Evolutionary conservation across 2,113 vertebrate species (phyloP).

Genomic region (Peromyscus maniculatus): DNA sequence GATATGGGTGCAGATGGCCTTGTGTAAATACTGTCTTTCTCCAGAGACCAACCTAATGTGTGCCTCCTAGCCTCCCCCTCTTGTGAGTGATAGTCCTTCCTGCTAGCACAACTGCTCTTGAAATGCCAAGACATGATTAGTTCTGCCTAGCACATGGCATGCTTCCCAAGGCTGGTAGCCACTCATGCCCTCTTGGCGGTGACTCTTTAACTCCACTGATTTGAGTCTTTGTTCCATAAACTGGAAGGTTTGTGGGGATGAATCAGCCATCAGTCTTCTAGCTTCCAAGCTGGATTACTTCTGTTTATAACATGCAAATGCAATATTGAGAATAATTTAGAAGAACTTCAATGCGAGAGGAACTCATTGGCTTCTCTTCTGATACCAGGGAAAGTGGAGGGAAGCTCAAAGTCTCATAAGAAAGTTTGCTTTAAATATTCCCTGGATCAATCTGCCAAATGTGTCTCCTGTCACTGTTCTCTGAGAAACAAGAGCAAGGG

Average conservation of each 20-base stretch:
- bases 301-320: slow-evolving; percentile 1
- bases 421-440: not conserved
- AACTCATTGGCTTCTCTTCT: not conserved
- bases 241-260: not conserved
- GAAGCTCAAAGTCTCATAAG: not conserved
- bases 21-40: slow-evolving; percentile 32
- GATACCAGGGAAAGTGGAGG: not conserved
- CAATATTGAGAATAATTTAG: not conserved
- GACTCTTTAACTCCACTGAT: slow-evolving; percentile 62
- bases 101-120: slow-evolving; percentile 59
- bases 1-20: not conserved
- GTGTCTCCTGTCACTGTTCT: not conserved
- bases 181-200: not conserved
- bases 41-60: not conserved
- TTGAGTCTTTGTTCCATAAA: slow-evolving; percentile 53
- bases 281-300: slow-evolving; percentile 47
- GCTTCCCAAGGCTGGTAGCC: slow-evolving; percentile 51
- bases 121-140: slow-evolving; percentile 79
- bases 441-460: not conserved
- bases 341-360: slow-evolving; percentile 42
- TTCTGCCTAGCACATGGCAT: slow-evolving; percentile 33
- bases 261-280: slow-evolving; percentile 39
- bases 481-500: not conserved
- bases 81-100: slow-evolving; percentile 4
- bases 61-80: not conserved